Percentiles rank a stretch among this genome's conserved stretches.
Conservation (phyloP, 2,888 invertebrate species). For the Drosophila nigritarsus region DNA sequence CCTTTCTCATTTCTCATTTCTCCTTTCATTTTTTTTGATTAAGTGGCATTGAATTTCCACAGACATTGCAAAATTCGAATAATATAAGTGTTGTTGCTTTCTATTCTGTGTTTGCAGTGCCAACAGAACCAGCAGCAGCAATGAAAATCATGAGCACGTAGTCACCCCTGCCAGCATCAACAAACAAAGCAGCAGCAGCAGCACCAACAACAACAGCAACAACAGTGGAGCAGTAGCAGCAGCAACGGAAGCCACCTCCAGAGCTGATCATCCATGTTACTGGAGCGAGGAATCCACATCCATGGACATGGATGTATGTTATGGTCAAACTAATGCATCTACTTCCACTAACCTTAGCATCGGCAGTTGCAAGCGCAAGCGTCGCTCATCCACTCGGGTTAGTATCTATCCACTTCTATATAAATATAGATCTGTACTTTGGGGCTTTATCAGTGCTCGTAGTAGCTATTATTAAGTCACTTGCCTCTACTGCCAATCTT, state of each 20-base stretch:
- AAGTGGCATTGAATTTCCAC: slow-evolving; percentile 47
- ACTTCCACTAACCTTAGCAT: slow-evolving; percentile 12
- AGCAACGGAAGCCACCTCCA: slow-evolving; percentile 21
- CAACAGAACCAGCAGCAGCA: slow-evolving; percentile 52
- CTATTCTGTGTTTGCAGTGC: slow-evolving; percentile 42
- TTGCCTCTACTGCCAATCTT: background rate
- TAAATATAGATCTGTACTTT: slow-evolving; percentile 1
- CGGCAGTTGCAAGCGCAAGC: slow-evolving; percentile 47
- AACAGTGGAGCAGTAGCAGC: slow-evolving; percentile 30
- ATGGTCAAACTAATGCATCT: slow-evolving; percentile 31
- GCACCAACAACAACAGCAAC: slow-evolving; percentile 19
- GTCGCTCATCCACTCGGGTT: slow-evolving; percentile 35
- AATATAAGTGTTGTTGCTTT: slow-evolving; percentile 15
- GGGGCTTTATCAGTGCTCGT: background rate
- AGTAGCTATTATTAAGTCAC: background rate
- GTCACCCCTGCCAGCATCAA: slow-evolving; percentile 47
- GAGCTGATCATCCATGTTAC: slow-evolving; percentile 10
- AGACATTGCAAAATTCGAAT: slow-evolving; percentile 24
- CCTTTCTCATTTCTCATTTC: background rate
- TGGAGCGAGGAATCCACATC: slow-evolving; percentile 11
- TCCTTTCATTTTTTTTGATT: slow-evolving; percentile 23
- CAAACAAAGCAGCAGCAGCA: slow-evolving; percentile 30
- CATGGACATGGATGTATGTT: slow-evolving; percentile 44
- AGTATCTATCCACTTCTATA: slow-evolving; percentile 16
- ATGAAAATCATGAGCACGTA: slow-evolving; percentile 41